Conservation (phyloP, 1,140 invertebrate genomes). For the Aphidius ervi region DNA sequence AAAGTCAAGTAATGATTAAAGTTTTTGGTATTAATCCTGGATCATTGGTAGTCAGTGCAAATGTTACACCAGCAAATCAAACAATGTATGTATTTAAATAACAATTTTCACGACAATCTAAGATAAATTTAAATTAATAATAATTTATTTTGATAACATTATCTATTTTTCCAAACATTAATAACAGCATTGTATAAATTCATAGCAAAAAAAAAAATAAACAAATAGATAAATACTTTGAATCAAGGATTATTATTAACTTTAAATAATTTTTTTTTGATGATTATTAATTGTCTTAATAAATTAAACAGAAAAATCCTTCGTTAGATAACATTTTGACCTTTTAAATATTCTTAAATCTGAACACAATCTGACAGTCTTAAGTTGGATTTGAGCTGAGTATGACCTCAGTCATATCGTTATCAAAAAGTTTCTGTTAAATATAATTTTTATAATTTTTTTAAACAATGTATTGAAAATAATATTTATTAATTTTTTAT, state of each 20-base stretch:
- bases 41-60: conserved; percentile 55
- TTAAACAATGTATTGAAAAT: background rate
- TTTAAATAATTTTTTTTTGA: no score
- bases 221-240: no score
- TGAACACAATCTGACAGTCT: no score
- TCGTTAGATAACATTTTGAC: no score
- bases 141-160: background rate
- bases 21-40: conserved; percentile 58
- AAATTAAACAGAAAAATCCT: no score
- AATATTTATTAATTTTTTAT: background rate
- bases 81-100: conserved; percentile 48
- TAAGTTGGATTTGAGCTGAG: no score
- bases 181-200: no score
- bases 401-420: background rate
- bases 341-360: no score
- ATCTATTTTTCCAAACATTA: background rate
- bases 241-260: no score
- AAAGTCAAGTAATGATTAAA: conserved; percentile 49
- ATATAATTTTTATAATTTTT: no score
- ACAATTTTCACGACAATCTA: background rate
- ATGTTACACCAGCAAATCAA: conserved; percentile 50
- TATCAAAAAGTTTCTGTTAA: background rate
- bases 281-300: no score
- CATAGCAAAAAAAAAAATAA: no score
- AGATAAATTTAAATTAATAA: background rate